Evolutionary conservation across 2,888 invertebrate species (phyloP).

Genomic region (Pollenia amentaria): DNA sequence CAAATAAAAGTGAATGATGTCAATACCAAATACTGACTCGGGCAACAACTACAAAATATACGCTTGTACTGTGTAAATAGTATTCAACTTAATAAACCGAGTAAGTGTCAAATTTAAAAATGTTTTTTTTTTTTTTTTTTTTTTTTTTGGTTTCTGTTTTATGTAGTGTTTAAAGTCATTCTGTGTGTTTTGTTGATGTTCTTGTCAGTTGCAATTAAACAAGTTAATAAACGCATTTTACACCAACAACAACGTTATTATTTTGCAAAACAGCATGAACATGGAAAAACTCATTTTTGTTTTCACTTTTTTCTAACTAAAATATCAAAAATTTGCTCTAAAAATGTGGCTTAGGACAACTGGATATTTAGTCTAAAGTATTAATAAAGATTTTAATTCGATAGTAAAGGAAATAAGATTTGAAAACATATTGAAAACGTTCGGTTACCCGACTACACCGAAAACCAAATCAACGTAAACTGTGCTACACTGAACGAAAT

Average conservation of each 20-base stretch:
- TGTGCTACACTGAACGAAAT: too few relatives aligned
- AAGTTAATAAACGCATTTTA: constrained; percentile 50
- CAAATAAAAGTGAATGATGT: constrained; percentile 54
- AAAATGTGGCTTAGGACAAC: too few relatives aligned
- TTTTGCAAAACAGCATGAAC: neutral
- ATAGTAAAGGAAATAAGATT: too few relatives aligned
- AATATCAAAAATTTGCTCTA: too few relatives aligned
- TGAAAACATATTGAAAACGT: too few relatives aligned
- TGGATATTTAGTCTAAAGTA: too few relatives aligned
- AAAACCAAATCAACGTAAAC: too few relatives aligned
- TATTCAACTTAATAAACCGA: constrained; percentile 43
- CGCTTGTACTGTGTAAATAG: constrained; percentile 4
- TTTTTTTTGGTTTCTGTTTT: neutral
- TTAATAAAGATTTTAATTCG: too few relatives aligned
- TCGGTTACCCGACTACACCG: too few relatives aligned
- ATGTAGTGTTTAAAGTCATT: neutral
- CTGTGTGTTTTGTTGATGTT: constrained; percentile 5
- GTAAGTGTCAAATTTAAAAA: constrained; percentile 50
- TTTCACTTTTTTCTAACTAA: too few relatives aligned
- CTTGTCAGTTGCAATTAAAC: constrained; percentile 56
- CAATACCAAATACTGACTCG: constrained; percentile 33
- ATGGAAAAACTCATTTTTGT: neutral
- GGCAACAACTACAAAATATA: constrained; percentile 20
- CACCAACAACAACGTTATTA: neutral
- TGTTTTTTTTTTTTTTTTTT: constrained; percentile 17